Conservation (phyloP, 1,140 invertebrate species). For the Leptestheria dahalacensis region DNA sequence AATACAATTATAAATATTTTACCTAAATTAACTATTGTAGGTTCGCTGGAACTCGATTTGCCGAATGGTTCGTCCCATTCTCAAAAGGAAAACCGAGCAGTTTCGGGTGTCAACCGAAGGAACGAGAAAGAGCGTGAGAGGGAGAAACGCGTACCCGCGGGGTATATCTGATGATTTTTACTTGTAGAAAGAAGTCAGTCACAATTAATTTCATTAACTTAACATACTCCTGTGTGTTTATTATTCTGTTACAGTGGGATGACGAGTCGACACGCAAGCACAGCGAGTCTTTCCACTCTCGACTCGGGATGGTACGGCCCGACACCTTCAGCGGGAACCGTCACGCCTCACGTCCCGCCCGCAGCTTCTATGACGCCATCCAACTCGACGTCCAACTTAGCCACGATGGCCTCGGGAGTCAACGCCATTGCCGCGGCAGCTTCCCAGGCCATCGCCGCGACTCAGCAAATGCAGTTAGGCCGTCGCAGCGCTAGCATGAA, state of each 20-base stretch:
- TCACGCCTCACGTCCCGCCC: neutral
- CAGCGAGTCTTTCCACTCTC: neutral
- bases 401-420: constrained; percentile 54
- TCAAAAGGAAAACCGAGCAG: constrained; percentile 14
- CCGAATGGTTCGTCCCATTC: constrained; percentile 20
- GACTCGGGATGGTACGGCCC: constrained; percentile 5
- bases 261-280: constrained; percentile 4
- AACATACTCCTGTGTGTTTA: no score
- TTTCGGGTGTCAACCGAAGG: neutral
- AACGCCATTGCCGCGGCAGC: constrained; percentile 87
- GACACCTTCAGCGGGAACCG: constrained; percentile 14
- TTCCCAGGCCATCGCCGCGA: constrained; percentile 88
- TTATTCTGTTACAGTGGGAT: neutral
- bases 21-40: constrained; percentile 20
- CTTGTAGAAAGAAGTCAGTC: no score
- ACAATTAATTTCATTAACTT: no score
- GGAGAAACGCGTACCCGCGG: neutral
- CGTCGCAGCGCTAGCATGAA: constrained; percentile 83
- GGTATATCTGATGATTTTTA: neutral
- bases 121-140: constrained; percentile 2
- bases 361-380: constrained; percentile 1
- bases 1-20: constrained; percentile 11
- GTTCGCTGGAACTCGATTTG: constrained; percentile 35
- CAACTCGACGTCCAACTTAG: constrained; percentile 28
- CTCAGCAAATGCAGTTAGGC: constrained; percentile 91